phyloP scores from a whole-genome alignment of 2,888 invertebrate species.

The Hermaeophaga mercurialis region DNA sequence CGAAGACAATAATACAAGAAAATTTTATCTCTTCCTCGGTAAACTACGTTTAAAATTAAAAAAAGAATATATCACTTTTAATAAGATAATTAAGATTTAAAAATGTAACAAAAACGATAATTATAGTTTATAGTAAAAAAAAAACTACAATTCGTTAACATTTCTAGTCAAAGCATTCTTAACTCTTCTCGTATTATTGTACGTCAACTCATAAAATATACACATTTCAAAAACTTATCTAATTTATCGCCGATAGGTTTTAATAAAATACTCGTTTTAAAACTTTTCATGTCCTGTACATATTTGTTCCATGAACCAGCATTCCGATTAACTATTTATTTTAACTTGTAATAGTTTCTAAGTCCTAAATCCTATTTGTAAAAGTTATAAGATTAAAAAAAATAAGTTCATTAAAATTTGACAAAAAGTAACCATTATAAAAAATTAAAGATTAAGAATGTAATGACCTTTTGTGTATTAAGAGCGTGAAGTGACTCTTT shows the following conservation, averaged over 20 bases:
- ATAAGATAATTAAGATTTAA: too few relatives aligned
- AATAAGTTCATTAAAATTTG: not conserved
- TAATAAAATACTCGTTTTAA: conserved; percentile 11
- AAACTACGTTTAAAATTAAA: too few relatives aligned
- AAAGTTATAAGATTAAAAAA: not conserved
- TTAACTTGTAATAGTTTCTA: not conserved
- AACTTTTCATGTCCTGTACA: conserved; percentile 23
- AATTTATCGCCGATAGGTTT: conserved; percentile 4
- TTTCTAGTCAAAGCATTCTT: too few relatives aligned
- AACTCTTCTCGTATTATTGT: not conserved
- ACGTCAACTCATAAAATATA: not conserved
- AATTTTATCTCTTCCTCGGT: not conserved
- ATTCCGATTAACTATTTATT: conserved; percentile 23
- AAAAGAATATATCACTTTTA: too few relatives aligned
- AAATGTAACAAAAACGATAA: too few relatives aligned
- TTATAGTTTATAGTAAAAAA: too few relatives aligned
- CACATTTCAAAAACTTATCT: not conserved
- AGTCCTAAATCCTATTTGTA: not conserved
- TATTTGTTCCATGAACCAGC: conserved; percentile 35
- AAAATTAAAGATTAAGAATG: too few relatives aligned
- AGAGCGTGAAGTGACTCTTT: too few relatives aligned
- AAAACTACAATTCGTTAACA: too few relatives aligned
- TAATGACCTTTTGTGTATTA: too few relatives aligned
- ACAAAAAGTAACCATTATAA: not conserved
- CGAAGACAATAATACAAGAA: not conserved